These are phyloP conservation scores for Apis dorsata DNA, from an alignment of 1,140 invertebrate species.

Conservation along the genomic window DNA sequence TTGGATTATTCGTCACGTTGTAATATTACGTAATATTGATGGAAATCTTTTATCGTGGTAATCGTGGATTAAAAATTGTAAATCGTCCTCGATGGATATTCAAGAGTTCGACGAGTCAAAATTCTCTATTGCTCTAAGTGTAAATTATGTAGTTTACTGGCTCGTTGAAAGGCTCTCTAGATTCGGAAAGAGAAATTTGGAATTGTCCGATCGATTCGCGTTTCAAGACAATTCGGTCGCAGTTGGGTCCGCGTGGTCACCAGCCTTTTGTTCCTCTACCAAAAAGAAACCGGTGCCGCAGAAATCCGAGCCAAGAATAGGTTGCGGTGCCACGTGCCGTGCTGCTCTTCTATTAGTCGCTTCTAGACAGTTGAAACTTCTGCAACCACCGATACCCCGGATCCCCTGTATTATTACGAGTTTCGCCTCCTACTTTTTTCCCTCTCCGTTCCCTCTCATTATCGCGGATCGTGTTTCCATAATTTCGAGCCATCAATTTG, in stretches of 20 bases:
- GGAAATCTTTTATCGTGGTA: too few relatives aligned
- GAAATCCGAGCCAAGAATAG: slow-evolving; percentile 54
- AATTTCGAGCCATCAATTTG: slow-evolving; percentile 10
- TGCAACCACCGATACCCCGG: slow-evolving; percentile 9
- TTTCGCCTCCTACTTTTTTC: neutral
- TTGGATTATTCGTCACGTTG: too few relatives aligned
- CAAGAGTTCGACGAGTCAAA: too few relatives aligned
- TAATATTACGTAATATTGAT: too few relatives aligned
- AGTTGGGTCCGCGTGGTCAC: neutral
- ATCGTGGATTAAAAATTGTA: too few relatives aligned
- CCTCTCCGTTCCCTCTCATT: neutral
- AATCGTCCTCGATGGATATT: too few relatives aligned
- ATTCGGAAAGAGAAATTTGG: too few relatives aligned
- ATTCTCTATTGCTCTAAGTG: too few relatives aligned
- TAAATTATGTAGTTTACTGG: too few relatives aligned
- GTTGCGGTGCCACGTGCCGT: slow-evolving; percentile 57
- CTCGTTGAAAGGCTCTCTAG: too few relatives aligned
- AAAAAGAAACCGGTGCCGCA: slow-evolving; percentile 39
- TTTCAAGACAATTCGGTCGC: neutral
- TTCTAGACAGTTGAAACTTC: slow-evolving; percentile 52
- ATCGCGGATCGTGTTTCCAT: slow-evolving; percentile 7
- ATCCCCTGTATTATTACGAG: slow-evolving; percentile 43
- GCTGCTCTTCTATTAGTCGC: slow-evolving; percentile 38
- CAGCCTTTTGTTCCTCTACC: slow-evolving; percentile 34
- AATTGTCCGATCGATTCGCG: too few relatives aligned